These are phyloP conservation scores for Hephaestus fuliginosus DNA, from an alignment of 2,797 vertebrate species.

Conservation along the genomic window DNA sequence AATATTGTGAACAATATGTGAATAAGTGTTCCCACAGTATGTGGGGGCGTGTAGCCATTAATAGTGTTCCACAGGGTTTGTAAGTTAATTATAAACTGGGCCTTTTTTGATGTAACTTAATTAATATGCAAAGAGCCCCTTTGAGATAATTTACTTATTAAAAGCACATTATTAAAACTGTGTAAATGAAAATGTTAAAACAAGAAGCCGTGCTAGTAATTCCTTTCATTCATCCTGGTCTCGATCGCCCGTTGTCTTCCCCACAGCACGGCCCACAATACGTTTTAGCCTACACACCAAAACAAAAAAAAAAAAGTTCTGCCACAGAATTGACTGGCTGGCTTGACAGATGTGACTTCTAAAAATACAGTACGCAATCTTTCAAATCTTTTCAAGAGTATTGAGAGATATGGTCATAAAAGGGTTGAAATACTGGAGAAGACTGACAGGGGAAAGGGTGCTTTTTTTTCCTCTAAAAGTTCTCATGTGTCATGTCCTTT, in stretches of 20 bases:
- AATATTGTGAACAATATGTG: constrained; percentile 23
- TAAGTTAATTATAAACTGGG: constrained; percentile 58
- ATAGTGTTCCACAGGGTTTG: constrained; percentile 35
- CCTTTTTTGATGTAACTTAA: constrained; percentile 41
- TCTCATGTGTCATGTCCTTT: constrained; percentile 72
- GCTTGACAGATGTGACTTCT: constrained; percentile 28
- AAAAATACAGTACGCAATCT: constrained; percentile 24
- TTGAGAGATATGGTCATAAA: constrained; percentile 34
- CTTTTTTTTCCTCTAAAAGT: constrained; percentile 53
- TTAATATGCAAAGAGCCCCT: constrained; percentile 48
- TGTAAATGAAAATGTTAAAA: constrained; percentile 41
- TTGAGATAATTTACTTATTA: constrained; percentile 54
- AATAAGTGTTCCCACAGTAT: constrained; percentile 4
- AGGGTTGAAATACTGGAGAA: constrained; percentile 35
- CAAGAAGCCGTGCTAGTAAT: neutral
- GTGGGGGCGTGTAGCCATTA: constrained; percentile 28
- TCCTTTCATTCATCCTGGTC: constrained; percentile 14
- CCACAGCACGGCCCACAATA: neutral
- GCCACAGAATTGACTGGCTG: neutral
- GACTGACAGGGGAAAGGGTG: constrained; percentile 7
- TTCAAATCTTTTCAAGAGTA: constrained; percentile 22
- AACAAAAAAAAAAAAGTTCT: constrained; percentile 1
- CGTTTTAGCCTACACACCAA: neutral
- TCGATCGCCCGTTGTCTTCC: neutral
- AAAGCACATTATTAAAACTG: constrained; percentile 36